A percentile compares a stretch with the other conserved stretches of the same genome.
Conservation (phyloP, 2,888 invertebrate species). For the Pardosa pseudoannulata region DNA sequence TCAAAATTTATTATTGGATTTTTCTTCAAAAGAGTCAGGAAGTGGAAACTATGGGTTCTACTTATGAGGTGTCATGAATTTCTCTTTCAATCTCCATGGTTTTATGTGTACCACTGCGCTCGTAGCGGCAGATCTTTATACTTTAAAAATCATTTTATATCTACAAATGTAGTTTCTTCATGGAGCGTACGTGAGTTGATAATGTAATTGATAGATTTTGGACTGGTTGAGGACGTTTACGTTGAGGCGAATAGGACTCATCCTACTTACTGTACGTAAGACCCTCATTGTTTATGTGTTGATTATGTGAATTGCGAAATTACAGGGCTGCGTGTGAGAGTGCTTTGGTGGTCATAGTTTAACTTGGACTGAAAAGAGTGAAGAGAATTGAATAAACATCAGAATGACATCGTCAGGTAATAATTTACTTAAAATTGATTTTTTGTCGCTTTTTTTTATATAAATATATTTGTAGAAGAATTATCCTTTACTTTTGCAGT, state of each 20-base stretch:
- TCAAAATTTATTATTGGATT: too few species aligned
- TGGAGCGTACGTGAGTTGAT: conserved; percentile 70
- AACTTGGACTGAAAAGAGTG: conserved; percentile 16
- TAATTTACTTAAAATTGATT: too few species aligned
- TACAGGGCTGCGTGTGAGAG: conserved; percentile 49
- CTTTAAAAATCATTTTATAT: too few species aligned
- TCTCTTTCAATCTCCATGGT: too few species aligned
- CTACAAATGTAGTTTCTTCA: not conserved
- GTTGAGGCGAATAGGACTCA: not conserved
- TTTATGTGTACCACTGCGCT: too few species aligned
- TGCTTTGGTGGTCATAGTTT: conserved; percentile 49
- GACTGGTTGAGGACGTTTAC: conserved; percentile 32
- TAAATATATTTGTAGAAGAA: too few species aligned
- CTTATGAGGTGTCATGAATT: too few species aligned
- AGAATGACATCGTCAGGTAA: conserved; percentile 44
- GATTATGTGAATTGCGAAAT: conserved; percentile 66
- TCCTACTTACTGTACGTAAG: conserved; percentile 32
- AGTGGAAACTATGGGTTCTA: too few species aligned
- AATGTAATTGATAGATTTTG: conserved; percentile 35
- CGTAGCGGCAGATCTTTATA: too few species aligned
- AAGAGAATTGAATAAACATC: conserved; percentile 9
- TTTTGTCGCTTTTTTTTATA: too few species aligned
- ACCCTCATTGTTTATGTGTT: conserved; percentile 16
- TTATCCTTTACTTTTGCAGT: too few species aligned
- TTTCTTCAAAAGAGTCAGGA: too few species aligned